Percentiles rank a stretch among this genome's conserved stretches.
Evolutionary conservation across 2,113 vertebrate genomes (phyloP).

Genomic region (Boleophthalmus pectinirostris): DNA sequence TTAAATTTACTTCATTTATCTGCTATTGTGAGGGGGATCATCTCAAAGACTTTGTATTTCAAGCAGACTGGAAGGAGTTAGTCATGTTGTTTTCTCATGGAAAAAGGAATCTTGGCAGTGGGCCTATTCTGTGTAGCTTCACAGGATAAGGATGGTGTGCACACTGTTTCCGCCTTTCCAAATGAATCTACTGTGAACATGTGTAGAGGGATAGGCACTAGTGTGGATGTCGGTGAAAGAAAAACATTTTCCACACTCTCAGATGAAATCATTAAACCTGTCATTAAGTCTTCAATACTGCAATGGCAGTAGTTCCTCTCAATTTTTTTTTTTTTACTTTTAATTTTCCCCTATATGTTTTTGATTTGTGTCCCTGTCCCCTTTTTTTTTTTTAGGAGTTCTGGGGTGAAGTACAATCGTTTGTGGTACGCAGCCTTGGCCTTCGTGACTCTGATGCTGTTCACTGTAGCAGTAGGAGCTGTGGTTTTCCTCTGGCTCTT

Average conservation of each 20-base stretch:
- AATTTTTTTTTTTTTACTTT: conserved; percentile 12
- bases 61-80: conserved; percentile 11
- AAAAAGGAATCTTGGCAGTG: conserved; percentile 25
- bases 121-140: conserved; percentile 13
- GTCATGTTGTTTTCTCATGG: conserved; percentile 19
- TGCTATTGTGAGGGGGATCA: background rate
- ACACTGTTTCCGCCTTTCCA: conserved; percentile 25
- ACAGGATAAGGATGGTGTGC: conserved; percentile 46
- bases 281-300: conserved; percentile 3
- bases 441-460: conserved; percentile 86
- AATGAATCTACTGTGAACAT: background rate
- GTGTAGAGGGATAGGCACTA: conserved; percentile 8
- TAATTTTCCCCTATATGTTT: conserved; percentile 29
- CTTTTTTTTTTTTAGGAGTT: conserved; percentile 81
- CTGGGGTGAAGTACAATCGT: conserved; percentile 86
- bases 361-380: conserved; percentile 1
- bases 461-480: conserved; percentile 84
- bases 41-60: background rate
- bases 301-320: conserved; percentile 21
- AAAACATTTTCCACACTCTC: conserved; percentile 1
- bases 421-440: conserved; percentile 90
- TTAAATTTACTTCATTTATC: background rate
- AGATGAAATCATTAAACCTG: conserved; percentile 13
- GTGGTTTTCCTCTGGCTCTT: conserved; percentile 85
- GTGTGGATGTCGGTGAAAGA: conserved; percentile 8